Evolutionary conservation across 2,888 invertebrate species (phyloP).

Genomic region (Caenorhabditis zanzibari): DNA sequence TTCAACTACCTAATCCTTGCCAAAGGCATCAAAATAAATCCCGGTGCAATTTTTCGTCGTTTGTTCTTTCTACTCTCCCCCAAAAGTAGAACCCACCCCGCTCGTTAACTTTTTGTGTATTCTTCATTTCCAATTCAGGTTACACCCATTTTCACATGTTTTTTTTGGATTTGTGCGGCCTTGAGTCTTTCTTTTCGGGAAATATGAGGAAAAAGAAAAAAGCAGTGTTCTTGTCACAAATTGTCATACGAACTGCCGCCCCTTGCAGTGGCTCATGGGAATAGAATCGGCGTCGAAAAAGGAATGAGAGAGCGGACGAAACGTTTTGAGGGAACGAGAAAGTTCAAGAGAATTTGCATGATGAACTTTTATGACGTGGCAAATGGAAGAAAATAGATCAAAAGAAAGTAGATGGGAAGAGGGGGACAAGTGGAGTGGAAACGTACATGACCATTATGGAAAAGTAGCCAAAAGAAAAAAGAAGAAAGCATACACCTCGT

Average conservation of each 20-base stretch:
- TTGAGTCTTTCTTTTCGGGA: not conserved
- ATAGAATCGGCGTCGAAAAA: conserved; percentile 45
- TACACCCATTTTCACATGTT: conserved; percentile 6
- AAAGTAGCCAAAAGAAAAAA: conserved; percentile 3
- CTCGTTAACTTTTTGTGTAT: conserved; percentile 54
- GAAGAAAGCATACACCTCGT: conserved; percentile 1
- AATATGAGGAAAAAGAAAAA: conserved; percentile 18
- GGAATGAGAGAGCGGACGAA: not conserved
- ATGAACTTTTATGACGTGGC: conserved; percentile 45
- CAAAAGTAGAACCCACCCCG: not conserved
- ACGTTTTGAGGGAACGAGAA: not conserved
- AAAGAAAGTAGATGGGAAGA: not conserved
- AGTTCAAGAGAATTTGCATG: conserved; percentile 37
- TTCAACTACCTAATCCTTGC: conserved; percentile 51
- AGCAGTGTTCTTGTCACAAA: conserved; percentile 61
- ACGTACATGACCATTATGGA: conserved; percentile 45
- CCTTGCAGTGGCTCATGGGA: conserved; percentile 29
- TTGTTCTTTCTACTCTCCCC: conserved; percentile 1
- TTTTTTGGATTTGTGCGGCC: not conserved
- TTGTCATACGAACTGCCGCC: conserved; percentile 55
- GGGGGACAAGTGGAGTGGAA: conserved; percentile 43
- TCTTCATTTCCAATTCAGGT: conserved; percentile 44
- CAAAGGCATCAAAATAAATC: conserved; percentile 63
- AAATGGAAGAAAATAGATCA: not conserved
- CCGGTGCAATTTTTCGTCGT: conserved; percentile 45